A percentile compares a stretch with the other conserved stretches of the same genome.
Evolutionary conservation across 2,888 invertebrate genomes (phyloP).

Genomic region (Mythimna impura): DNA sequence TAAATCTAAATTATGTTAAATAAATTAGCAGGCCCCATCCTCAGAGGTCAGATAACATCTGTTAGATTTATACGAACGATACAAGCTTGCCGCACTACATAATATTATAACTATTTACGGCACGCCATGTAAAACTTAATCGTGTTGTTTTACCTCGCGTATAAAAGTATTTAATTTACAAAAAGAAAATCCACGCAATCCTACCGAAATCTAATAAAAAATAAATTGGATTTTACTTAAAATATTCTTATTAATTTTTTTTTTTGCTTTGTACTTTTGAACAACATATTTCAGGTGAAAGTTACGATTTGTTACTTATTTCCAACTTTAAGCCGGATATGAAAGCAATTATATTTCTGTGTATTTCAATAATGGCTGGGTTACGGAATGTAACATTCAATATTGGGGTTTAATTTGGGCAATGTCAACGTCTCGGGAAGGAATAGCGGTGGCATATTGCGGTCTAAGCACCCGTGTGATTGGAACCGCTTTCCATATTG

Average conservation of each 20-base stretch:
- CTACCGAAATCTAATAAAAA: slow-evolving; percentile 31
- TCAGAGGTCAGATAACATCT: slow-evolving; percentile 77
- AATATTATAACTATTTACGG: slow-evolving; percentile 47
- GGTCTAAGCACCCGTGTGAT: slow-evolving; percentile 80
- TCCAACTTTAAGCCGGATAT: slow-evolving; percentile 13
- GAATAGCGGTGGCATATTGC: slow-evolving; percentile 72
- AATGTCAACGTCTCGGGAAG: slow-evolving; percentile 75
- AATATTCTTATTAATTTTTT: slow-evolving; percentile 21
- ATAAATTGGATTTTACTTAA: slow-evolving; percentile 21
- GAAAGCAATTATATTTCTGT: slow-evolving; percentile 46
- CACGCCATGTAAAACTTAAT: slow-evolving; percentile 34
- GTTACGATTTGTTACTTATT: slow-evolving; percentile 9
- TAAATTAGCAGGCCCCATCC: slow-evolving; percentile 72
- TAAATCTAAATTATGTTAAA: slow-evolving; percentile 73
- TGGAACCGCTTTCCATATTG: slow-evolving; percentile 74
- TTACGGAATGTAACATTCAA: slow-evolving; percentile 72
- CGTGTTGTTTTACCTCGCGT: slow-evolving; percentile 10
- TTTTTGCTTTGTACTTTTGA: slow-evolving; percentile 14
- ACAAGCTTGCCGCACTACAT: slow-evolving; percentile 43
- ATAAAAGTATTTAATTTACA: slow-evolving; percentile 4
- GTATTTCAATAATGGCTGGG: slow-evolving; percentile 64
- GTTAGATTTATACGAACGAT: slow-evolving; percentile 76
- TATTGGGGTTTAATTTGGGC: slow-evolving; percentile 78
- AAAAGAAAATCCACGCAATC: slow-evolving; percentile 18
- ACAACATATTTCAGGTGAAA: slow-evolving; percentile 14